These are phyloP conservation scores for Spodoptera littoralis DNA, from an alignment of 2,888 invertebrate genomes.

Conservation along the genomic window DNA sequence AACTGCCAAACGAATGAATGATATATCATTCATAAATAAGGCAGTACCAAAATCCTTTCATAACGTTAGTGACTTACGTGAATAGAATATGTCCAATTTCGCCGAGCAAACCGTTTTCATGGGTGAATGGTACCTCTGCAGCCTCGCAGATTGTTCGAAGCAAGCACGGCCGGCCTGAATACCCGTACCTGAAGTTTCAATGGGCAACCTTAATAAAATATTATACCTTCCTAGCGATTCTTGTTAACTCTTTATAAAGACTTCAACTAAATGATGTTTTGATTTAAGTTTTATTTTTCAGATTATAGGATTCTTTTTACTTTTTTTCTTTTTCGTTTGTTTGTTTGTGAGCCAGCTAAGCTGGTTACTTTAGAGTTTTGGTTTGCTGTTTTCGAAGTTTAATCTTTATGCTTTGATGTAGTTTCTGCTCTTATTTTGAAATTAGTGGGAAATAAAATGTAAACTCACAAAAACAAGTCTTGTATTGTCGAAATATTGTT, in stretches of 20 bases:
- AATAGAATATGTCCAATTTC: slow-evolving; percentile 93
- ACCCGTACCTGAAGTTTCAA: slow-evolving; percentile 87
- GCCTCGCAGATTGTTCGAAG: slow-evolving; percentile 93
- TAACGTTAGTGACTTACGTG: slow-evolving; percentile 88
- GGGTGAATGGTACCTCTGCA: slow-evolving; percentile 90
- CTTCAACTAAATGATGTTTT: slow-evolving; percentile 46
- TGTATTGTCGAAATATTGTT: too few species aligned
- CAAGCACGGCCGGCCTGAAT: slow-evolving; percentile 91
- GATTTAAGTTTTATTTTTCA: slow-evolving; percentile 28
- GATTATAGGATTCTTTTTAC: slow-evolving; percentile 7
- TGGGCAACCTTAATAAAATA: slow-evolving; percentile 63
- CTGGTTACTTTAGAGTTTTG: slow-evolving; percentile 14
- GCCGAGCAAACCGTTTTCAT: slow-evolving; percentile 92
- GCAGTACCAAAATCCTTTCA: slow-evolving; percentile 52
- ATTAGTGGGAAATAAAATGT: too few species aligned
- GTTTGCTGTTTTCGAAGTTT: slow-evolving; percentile 31
- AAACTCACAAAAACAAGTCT: too few species aligned
- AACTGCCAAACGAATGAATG: slow-evolving; percentile 47
- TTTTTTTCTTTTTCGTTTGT: slow-evolving; percentile 16
- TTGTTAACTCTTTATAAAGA: slow-evolving; percentile 57
- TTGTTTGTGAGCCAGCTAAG: slow-evolving; percentile 24
- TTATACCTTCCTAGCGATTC: slow-evolving; percentile 60
- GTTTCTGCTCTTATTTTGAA: slow-evolving; percentile 9
- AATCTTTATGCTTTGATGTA: slow-evolving; percentile 20
- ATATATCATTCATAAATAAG: slow-evolving; percentile 58